Evolutionary conservation across 2,113 vertebrate genomes (phyloP).

Genomic region (Pseudorasbora parva): DNA sequence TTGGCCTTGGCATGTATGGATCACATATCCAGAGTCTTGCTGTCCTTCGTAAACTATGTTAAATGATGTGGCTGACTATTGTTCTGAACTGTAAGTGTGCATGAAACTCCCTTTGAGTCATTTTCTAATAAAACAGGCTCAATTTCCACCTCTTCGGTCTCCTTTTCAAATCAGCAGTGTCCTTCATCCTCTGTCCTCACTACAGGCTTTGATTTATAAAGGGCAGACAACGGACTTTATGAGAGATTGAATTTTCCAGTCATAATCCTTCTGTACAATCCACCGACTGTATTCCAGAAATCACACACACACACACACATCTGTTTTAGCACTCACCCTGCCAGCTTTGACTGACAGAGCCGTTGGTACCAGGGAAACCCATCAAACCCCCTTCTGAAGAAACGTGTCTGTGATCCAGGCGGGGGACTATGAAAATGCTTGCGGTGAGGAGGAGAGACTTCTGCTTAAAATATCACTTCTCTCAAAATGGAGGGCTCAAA

Average conservation of each 20-base stretch:
- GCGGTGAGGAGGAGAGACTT: conserved; percentile 53
- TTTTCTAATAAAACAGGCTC: neutral
- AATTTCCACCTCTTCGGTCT: conserved; percentile 10
- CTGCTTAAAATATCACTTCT: conserved; percentile 54
- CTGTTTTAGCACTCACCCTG: conserved; percentile 61
- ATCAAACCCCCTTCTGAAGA: conserved; percentile 58
- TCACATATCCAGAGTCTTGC: neutral
- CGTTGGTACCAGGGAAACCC: conserved; percentile 57
- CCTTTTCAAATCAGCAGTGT: conserved; percentile 23
- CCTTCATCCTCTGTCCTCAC: neutral
- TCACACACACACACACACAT: conserved; percentile 47
- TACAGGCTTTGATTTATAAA: conserved; percentile 21
- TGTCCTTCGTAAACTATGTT: neutral
- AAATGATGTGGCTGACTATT: neutral
- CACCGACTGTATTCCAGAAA: conserved; percentile 34
- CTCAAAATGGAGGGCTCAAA: neutral
- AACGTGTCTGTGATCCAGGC: conserved; percentile 63
- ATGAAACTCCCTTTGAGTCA: neutral
- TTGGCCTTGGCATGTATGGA: neutral
- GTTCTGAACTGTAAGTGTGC: neutral
- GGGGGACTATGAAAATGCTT: conserved; percentile 62
- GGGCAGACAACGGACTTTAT: conserved; percentile 34
- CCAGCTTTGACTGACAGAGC: conserved; percentile 50
- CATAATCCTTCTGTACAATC: conserved; percentile 42
- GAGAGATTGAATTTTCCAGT: conserved; percentile 41